phyloP scores from a whole-genome alignment of 2,113 vertebrate genomes.

The Bos indicus region DNA sequence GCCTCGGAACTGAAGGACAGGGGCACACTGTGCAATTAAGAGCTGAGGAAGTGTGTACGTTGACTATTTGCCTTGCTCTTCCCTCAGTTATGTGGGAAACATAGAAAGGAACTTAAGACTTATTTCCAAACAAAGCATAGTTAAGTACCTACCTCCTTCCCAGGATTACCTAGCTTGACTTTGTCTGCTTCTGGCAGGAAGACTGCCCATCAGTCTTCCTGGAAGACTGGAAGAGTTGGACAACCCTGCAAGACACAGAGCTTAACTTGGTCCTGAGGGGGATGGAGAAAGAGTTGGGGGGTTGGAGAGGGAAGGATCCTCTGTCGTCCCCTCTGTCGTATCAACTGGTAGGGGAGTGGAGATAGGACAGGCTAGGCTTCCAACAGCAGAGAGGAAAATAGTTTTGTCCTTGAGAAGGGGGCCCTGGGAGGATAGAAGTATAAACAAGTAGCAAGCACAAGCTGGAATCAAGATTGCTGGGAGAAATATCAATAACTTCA shows the following conservation, averaged over 20 bases:
- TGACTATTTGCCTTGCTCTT: background rate
- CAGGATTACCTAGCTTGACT: background rate
- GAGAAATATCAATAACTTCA: background rate
- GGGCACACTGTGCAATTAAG: background rate
- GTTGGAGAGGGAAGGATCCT: background rate
- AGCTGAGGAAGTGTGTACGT: background rate
- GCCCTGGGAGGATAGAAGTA: background rate
- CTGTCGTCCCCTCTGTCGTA: background rate
- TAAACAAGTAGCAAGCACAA: background rate
- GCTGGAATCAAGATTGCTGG: background rate
- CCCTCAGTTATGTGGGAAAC: background rate
- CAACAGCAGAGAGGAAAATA: background rate
- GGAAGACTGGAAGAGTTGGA: background rate
- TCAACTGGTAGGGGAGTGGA: background rate
- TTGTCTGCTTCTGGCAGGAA: background rate
- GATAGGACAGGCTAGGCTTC: background rate
- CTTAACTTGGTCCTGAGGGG: background rate
- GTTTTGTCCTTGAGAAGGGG: background rate
- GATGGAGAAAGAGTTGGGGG: background rate
- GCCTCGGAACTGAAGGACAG: background rate
- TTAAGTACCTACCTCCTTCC: background rate
- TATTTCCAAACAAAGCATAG: background rate
- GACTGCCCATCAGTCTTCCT: background rate
- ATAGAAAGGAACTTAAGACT: background rate
- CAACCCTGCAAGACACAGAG: background rate